Evolutionary conservation across 2,888 invertebrate species (phyloP), one percentile per base, ranked within the genome.

Genomic region (Drosophila birchii): DNA sequence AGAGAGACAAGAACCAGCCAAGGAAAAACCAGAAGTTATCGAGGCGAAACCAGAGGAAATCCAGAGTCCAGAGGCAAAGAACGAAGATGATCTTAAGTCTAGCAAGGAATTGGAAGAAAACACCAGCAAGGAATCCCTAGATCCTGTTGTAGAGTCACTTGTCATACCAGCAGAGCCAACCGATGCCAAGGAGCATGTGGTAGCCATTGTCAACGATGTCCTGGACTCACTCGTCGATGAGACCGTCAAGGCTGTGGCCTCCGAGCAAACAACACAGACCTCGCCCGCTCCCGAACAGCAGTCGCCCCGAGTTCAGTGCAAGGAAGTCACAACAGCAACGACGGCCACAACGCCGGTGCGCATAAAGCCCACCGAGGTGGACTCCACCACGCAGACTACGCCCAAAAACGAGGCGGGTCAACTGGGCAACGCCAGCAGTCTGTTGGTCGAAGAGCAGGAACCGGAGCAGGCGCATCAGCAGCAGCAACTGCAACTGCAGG

Each of bases 401-500:
- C 91, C 91, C 26, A 90, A 90, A 66, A 90, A 84, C 38, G 82
- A 84, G 75, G 82, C 88, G 5, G 78, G 71, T 5, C 51, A 51
- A 5, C 18, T 45, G 8, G 68, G 66, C 23, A 74, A 64, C 36
- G 61, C 32, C 8, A 9, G 29, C 23, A 20, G 29, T 5, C 44
- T 69, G 8, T 12, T 53, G 53, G 39, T 9, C 26, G 78, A 79
- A 1, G 73, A 88, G 53, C 44, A 75, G 34, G 29, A 29, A 11
- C 34, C 11, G 34, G 34, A 11, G 34, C 86, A 79, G 61, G 57
- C 51, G 34, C 49, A 53, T 23, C 26, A 18, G 29, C 58, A 69
- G 20, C 75, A 67, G 92, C 93, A 61, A 93, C 72, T 18, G 39
- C 18, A 16, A 11, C 59, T 66, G 92, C 93, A 60, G 93, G 93